Evolutionary conservation across 2,888 invertebrate species (phyloP), one percentile per base, ranked within the genome.

Genomic region (Caenorhabditis sp.): DNA sequence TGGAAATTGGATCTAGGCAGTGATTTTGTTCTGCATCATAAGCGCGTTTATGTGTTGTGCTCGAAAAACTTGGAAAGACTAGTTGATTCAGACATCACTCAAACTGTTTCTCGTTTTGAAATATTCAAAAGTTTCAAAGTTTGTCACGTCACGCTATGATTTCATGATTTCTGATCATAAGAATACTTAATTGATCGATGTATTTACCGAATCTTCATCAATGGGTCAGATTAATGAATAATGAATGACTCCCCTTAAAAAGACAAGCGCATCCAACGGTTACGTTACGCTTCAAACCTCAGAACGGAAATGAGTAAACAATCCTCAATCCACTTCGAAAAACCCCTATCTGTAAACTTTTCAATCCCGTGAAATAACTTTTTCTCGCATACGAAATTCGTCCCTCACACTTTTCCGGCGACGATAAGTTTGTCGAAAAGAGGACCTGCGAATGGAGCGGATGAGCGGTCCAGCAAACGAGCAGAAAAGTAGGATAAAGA

Each of bases 171-270:
- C 35, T 61, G 59, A 41, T 47, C 44, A 2, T 16, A 72, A 31
- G 47, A 58, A 66, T 58, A 24, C n/a, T 35, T 58, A 47, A 66
- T 44, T 74, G 49, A 41, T 63, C 44, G 41, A 74, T 64, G 73
- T 75, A 75, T 75, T 75, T 66, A 75, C 66, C 31, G 35, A 47
- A 35, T 14, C 63, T 38, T 44, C 31, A 38, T 35, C 44, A 54
- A 54, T 64, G 24, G 49, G 35, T 26, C 28, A 3, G 22, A 44
- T 24, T n/a, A 28, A 47, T 70, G 38, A 79, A 79, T 79, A 38
- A 72, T 66, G 44, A n/a, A 72, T 79, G 56, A 63, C 47, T 64
- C 44, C 31, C 38, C 28, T 66, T 76, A 49, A 76, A 76, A 76
- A 66, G 63, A 49, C 61, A 51, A n/a, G 31, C 16, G 19, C 44